Percentiles rank a stretch among this genome's conserved stretches.
phyloP scores from a whole-genome alignment of 92 coral and sea anemone genomes.

The Porites rus region DNA sequence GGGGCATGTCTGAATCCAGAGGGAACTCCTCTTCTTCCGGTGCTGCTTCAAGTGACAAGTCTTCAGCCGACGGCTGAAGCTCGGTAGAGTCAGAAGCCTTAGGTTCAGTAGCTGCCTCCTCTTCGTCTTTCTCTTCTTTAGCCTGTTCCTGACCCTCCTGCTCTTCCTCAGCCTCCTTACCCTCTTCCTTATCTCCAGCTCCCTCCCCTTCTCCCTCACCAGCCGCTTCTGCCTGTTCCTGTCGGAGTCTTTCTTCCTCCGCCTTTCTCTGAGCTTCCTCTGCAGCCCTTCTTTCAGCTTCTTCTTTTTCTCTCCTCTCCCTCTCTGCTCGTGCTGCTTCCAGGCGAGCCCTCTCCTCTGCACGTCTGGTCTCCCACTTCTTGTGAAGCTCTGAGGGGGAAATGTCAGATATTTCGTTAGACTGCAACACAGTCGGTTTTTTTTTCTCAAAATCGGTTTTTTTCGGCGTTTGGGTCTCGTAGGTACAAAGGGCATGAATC shows the following conservation, averaged over 20 bases:
- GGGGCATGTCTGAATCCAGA: conserved; percentile 75
- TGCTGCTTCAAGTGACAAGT: conserved; percentile 22
- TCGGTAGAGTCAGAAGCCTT: conserved; percentile 48
- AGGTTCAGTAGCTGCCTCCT: conserved; percentile 19
- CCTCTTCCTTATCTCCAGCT: conserved; percentile 57
- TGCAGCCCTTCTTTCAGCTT: conserved; percentile 77
- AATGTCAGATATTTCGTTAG: neutral
- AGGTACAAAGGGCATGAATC: too few species aligned
- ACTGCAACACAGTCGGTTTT: too few species aligned
- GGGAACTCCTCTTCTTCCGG: conserved; percentile 58
- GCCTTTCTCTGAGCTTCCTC: conserved; percentile 82
- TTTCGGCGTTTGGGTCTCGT: too few species aligned
- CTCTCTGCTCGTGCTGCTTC: conserved; percentile 79
- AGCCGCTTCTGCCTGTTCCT: conserved; percentile 63
- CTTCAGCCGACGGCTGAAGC: conserved; percentile 74
- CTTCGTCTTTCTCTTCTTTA: conserved; percentile 52
- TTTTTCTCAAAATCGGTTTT: too few species aligned
- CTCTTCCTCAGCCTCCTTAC: conserved; percentile 46
- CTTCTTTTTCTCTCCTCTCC: conserved; percentile 75
- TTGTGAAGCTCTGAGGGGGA: conserved; percentile 59
- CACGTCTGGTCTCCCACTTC: conserved; percentile 80
- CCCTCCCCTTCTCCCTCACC: conserved; percentile 59
- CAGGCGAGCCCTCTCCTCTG: conserved; percentile 63
- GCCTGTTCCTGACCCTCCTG: conserved; percentile 37
- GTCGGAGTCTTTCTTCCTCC: conserved; percentile 62